Percentiles rank a stretch among this genome's conserved stretches.
Conservation (phyloP, 1,140 invertebrate species). For the Neotoxoptera formosana region DNA sequence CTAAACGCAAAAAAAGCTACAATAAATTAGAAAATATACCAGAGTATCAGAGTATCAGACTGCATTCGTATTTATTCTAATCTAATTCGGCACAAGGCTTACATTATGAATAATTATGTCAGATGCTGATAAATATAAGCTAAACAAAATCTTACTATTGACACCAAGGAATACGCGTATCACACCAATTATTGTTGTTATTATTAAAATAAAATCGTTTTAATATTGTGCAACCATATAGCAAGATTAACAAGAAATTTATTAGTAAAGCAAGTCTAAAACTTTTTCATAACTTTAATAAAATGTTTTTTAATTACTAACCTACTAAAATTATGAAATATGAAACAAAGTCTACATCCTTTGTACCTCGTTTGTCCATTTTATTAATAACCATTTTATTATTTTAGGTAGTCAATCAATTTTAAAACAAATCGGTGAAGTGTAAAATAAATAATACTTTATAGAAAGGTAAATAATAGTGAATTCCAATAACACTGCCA, state of each 20-base stretch:
- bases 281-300: constrained; percentile 12
- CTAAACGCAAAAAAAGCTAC: no score
- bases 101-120: no score
- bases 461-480: not conserved
- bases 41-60: no score
- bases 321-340: not conserved
- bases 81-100: not conserved
- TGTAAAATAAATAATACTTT: not conserved
- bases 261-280: not conserved
- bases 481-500: not conserved
- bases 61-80: no score
- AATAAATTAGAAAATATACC: no score
- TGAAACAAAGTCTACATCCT: not conserved
- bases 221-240: not conserved
- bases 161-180: not conserved
- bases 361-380: not conserved
- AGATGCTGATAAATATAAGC: not conserved
- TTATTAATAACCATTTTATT: not conserved
- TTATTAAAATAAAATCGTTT: not conserved
- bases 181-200: not conserved
- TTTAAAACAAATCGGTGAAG: not conserved
- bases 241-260: not conserved
- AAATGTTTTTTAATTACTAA: not conserved
- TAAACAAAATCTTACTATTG: not conserved
- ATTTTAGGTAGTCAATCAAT: not conserved